Percentiles rank a stretch among this genome's conserved stretches.
phyloP scores from a whole-genome alignment of 2,797 vertebrate genomes.

The Chloroceryle inda region DNA sequence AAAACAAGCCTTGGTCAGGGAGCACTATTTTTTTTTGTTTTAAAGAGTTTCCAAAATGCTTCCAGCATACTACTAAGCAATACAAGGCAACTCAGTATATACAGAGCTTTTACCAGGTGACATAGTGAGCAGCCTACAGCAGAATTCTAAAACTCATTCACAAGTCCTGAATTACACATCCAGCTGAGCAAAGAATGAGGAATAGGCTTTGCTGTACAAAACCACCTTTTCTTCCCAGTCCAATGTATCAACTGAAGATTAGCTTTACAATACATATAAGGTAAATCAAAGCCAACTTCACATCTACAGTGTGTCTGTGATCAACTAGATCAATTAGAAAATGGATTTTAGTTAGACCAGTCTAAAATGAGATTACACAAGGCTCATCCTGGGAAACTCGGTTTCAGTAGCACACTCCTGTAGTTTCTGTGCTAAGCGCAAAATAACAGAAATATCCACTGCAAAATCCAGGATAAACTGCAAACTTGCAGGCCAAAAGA shows the following conservation, averaged over 20 bases:
- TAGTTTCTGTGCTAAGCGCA: neutral
- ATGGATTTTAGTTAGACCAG: neutral
- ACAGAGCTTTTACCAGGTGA: neutral
- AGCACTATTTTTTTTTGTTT: neutral
- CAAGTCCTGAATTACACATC: neutral
- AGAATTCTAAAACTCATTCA: constrained; percentile 5
- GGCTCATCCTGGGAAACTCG: neutral
- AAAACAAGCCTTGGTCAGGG: neutral
- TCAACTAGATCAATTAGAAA: constrained; percentile 9
- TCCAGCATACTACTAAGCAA: neutral
- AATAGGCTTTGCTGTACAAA: neutral
- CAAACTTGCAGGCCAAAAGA: neutral
- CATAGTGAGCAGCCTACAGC: neutral
- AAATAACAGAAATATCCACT: neutral
- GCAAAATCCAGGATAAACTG: neutral
- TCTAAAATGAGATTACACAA: constrained; percentile 1
- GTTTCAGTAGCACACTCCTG: neutral
- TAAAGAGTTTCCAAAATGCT: neutral
- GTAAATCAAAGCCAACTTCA: neutral
- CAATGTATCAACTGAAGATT: neutral
- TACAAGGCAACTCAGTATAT: neutral
- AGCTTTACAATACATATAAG: neutral
- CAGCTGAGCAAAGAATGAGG: neutral
- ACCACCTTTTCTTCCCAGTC: neutral
- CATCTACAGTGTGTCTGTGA: neutral